A percentile compares a stretch with the other conserved stretches of the same genome.
Evolutionary conservation across 2,888 invertebrate genomes (phyloP).

Genomic region (Apamea crenata): DNA sequence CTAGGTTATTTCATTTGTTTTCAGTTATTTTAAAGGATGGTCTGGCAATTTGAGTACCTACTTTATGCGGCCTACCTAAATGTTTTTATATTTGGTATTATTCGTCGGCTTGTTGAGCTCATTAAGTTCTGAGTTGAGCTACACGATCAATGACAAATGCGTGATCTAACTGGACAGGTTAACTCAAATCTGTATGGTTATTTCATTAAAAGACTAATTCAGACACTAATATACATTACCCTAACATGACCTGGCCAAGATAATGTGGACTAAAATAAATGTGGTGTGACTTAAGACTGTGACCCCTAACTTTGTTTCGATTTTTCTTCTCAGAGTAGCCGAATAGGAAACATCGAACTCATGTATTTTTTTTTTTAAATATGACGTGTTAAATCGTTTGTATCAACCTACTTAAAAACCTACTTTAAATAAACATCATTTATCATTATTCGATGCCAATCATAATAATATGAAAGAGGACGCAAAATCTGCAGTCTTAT

Average conservation of each 20-base stretch:
- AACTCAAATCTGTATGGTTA: not conserved
- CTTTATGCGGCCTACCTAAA: not conserved
- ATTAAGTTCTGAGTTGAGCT: not conserved
- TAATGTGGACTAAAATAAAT: not conserved
- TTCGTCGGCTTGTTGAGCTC: not conserved
- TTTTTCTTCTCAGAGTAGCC: not conserved
- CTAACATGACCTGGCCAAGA: no score
- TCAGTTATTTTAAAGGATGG: not conserved
- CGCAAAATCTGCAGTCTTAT: no score
- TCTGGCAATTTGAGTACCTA: not conserved
- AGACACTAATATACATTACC: not conserved
- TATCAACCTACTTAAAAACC: not conserved
- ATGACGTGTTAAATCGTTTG: no score
- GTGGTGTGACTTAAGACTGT: not conserved
- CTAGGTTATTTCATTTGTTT: not conserved
- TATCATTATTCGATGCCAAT: not conserved
- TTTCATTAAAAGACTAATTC: not conserved
- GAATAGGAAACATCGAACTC: not conserved
- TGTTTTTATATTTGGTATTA: not conserved
- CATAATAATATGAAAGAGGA: not conserved
- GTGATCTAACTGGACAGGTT: not conserved
- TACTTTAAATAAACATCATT: not conserved
- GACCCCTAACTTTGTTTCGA: not conserved
- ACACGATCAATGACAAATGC: not conserved
- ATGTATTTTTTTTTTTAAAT: not conserved